Conservation (phyloP, 2,113 vertebrate genomes). For the Hiodon tergisus region DNA sequence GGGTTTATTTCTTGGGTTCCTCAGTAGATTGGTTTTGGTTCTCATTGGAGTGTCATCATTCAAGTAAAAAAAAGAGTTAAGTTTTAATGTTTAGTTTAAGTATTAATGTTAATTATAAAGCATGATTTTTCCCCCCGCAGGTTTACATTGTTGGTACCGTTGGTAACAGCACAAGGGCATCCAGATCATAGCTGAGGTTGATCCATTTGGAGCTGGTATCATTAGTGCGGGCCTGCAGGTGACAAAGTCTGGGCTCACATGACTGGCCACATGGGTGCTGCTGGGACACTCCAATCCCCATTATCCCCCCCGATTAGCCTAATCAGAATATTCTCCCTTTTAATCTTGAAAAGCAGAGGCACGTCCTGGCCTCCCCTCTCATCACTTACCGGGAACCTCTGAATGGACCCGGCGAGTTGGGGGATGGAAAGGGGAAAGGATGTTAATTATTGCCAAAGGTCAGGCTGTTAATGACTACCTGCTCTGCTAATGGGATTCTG, state of each 20-base stretch:
- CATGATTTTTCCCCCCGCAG: conserved; percentile 10
- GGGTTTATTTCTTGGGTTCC: too few species aligned
- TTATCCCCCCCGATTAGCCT: conserved; percentile 59
- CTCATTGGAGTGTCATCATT: too few species aligned
- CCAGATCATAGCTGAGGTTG: conserved; percentile 2
- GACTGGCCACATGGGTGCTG: conserved; percentile 41
- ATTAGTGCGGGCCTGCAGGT: neutral
- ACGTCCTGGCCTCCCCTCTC: conserved; percentile 43
- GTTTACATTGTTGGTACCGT: conserved; percentile 41
- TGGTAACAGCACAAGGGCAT: conserved; percentile 4
- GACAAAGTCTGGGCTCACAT: conserved; percentile 36
- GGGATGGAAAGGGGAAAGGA: conserved; percentile 52
- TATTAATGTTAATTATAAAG: too few species aligned
- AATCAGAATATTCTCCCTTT: conserved; percentile 52
- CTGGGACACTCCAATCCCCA: conserved; percentile 46
- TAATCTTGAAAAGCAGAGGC: conserved; percentile 58
- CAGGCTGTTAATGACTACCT: conserved; percentile 95
- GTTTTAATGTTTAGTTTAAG: too few species aligned
- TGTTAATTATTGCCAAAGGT: conserved; percentile 98
- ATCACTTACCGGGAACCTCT: conserved; percentile 61
- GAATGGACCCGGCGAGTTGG: conserved; percentile 53
- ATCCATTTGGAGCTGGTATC: conserved; percentile 32
- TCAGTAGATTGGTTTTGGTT: too few species aligned
- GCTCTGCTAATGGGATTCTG: conserved; percentile 94
- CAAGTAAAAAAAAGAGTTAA: too few species aligned